Base-by-base conservation (phyloP, 2,888 invertebrate species). In the Caenorhabditis japonica region DNA sequence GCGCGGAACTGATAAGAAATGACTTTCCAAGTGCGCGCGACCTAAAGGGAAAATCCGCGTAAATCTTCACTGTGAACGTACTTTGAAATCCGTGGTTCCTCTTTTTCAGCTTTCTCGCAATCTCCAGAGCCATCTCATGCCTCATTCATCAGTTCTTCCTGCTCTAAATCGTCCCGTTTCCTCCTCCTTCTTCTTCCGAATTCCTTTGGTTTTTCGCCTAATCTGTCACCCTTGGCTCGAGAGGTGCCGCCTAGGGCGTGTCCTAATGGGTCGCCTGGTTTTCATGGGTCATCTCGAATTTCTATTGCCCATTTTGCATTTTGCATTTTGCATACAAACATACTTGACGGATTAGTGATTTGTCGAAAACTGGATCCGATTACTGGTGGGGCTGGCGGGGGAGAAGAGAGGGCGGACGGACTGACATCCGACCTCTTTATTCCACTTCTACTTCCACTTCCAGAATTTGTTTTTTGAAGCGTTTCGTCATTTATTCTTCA, bases 401-500 rank as follows among this genome's bases (percentile, higher is more conserved):
- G 39, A 55, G 64, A 46, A 49, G 36, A 55, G 36, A 49, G n/a
- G 30, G 44, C 15, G 44, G 44, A 27, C 44, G 30, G 23, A 30
- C 38, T 66, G 66, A 49, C 53, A 66, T 56, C 33, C 43, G 66
- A 66, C 66, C 66, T 66, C 55, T 55, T 53, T 47, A 47, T 39
- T 21, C 51, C 43, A 44, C 30, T n/a, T 30, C 21, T 10, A 30
- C 10, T 30, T 30, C 19, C 38, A 17, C 46, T 46, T 44, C 21
- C 38, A 46, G 27, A 38, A 47, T 55, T 33, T 55, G 38, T 43
- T 44, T 34, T 49, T 33, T 49, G 27, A n/a, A n/a, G 23, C 27
- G 44, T 49, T 17, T 52, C 58, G 41, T 46, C 62, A 62, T 59
- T 33, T 33, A 15, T 23, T 36, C 33, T 27, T 44, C 52, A 43